phyloP scores from a whole-genome alignment of 2,888 invertebrate genomes.

The Dolichomitus sp. region DNA sequence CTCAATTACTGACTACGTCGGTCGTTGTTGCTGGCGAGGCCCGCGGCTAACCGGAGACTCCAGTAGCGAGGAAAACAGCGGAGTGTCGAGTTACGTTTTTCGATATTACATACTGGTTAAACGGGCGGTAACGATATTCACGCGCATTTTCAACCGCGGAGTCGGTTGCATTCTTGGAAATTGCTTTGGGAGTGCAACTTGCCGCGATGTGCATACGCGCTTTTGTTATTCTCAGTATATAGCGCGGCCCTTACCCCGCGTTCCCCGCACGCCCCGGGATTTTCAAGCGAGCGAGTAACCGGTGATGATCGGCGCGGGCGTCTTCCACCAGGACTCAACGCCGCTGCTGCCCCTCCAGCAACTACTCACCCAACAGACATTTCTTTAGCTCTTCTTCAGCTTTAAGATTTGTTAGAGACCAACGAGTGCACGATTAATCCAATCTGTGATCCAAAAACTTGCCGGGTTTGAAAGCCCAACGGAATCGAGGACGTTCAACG shows the following conservation, averaged over 20 bases:
- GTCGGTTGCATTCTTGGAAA: conserved; percentile 31
- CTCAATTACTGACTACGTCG: conserved; percentile 49
- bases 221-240: conserved; percentile 19
- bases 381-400: conserved; percentile 4
- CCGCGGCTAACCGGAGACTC: conserved; percentile 21
- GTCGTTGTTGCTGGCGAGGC: neutral
- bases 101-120: conserved; percentile 1
- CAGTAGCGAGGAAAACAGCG: conserved; percentile 50
- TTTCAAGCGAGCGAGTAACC: conserved; percentile 3
- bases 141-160: neutral
- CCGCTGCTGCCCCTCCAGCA: neutral
- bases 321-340: conserved; percentile 16
- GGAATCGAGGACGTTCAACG: conserved; percentile 14
- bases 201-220: neutral
- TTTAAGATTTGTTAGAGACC: neutral
- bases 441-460: conserved; percentile 27
- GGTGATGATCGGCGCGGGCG: conserved; percentile 46
- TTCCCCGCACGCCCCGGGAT: neutral
- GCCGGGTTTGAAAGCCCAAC: conserved; percentile 1
- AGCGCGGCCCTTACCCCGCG: conserved; percentile 11
- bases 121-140: neutral
- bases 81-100: conserved; percentile 57
- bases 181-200: conserved; percentile 1
- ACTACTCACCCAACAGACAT: conserved; percentile 55
- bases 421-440: neutral